A percentile compares a stretch with the other conserved stretches of the same genome.
phyloP scores from a whole-genome alignment of 2,113 vertebrate genomes.

The Pelobates fuscus region DNA sequence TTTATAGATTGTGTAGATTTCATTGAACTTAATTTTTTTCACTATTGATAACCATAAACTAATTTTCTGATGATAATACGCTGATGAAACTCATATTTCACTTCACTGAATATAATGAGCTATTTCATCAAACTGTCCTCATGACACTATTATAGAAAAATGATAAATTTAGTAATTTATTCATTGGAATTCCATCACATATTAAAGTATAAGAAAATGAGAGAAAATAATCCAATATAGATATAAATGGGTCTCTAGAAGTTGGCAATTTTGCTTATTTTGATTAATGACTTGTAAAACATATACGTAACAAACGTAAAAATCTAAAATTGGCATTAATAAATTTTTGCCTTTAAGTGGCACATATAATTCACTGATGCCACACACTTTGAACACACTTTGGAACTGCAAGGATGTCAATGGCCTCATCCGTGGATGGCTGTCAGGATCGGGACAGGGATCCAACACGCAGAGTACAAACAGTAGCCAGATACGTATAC shows the following conservation, averaged over 20 bases:
- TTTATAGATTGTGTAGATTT: conserved; percentile 22
- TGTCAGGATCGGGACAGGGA: too few relatives aligned
- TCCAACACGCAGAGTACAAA: too few relatives aligned
- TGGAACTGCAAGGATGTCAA: too few relatives aligned
- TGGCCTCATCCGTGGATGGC: too few relatives aligned
- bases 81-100: conserved; percentile 82
- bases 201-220: conserved; percentile 64
- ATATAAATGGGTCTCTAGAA: conserved; percentile 2
- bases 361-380: too few relatives aligned
- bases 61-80: conserved; percentile 79
- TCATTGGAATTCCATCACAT: conserved; percentile 71
- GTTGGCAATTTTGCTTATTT: background rate
- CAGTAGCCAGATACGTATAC: too few relatives aligned
- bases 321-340: too few relatives aligned
- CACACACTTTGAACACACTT: too few relatives aligned
- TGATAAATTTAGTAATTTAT: conserved; percentile 83
- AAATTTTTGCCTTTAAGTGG: too few relatives aligned
- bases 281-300: background rate
- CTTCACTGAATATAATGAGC: conserved; percentile 81
- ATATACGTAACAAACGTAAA: conserved; percentile 2
- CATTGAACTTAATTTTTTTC: conserved; percentile 23
- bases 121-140: conserved; percentile 82
- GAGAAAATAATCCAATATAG: conserved; percentile 45
- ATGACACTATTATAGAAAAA: conserved; percentile 75
- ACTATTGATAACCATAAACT: conserved; percentile 72